phyloP scores from a whole-genome alignment of 2,113 vertebrate species.

The Myocastor coypus region DNA sequence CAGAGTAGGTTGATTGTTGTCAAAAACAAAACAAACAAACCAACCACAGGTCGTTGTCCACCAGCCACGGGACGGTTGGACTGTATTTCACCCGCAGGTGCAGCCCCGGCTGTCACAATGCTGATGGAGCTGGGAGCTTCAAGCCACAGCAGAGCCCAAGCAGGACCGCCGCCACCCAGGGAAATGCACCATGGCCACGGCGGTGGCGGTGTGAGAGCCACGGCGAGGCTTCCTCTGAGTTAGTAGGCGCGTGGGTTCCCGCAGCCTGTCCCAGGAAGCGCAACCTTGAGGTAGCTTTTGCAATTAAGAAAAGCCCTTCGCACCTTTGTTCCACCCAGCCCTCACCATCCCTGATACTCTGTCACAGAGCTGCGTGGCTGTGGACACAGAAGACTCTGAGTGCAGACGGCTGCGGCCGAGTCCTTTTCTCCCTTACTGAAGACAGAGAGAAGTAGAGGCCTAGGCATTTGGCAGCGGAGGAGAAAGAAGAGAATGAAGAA shows the following conservation, averaged over 20 bases:
- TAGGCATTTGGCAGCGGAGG: background rate
- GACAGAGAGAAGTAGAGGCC: background rate
- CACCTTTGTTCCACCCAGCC: background rate
- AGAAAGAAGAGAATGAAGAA: background rate
- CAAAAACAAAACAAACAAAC: no score
- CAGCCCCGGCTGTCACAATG: background rate
- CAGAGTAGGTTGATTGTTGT: background rate
- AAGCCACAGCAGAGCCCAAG: background rate
- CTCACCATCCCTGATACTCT: background rate
- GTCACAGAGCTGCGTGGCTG: background rate
- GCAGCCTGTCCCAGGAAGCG: background rate
- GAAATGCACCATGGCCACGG: background rate
- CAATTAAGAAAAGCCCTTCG: background rate
- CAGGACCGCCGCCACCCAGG: background rate
- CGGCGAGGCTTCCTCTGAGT: background rate
- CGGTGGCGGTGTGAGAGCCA: background rate
- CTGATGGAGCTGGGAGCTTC: background rate
- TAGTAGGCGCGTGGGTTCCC: background rate
- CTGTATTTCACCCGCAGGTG: background rate
- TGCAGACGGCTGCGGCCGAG: background rate
- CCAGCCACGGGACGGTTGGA: background rate
- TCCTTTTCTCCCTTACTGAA: background rate
- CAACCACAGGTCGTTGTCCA: background rate
- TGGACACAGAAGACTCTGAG: no score
- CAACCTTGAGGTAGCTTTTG: background rate